Conservation (phyloP, 30 jellyfish, hydroid and myxozoan genomes). For the Morbakka virulenta region DNA sequence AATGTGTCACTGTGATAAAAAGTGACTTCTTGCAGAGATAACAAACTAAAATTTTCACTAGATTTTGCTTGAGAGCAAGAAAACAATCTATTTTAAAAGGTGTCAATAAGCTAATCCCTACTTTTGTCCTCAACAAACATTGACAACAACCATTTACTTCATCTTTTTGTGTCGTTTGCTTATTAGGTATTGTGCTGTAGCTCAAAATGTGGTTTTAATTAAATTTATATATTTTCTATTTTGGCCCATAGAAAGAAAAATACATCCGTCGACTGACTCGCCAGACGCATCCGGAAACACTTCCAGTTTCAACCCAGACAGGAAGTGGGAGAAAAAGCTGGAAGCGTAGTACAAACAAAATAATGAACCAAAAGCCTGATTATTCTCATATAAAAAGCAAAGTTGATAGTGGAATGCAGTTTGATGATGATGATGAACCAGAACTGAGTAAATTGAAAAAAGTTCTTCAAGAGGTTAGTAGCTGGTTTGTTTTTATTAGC, state of each 20-base stretch:
- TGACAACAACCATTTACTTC: too few relatives aligned
- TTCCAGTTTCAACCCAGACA: slow-evolving; percentile 57
- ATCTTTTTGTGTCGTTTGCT: too few relatives aligned
- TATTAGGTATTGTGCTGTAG: too few relatives aligned
- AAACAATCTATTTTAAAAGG: too few relatives aligned
- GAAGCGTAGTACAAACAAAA: slow-evolving; percentile 10
- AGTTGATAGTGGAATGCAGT: slow-evolving; percentile 33
- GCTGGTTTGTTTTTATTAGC: too few relatives aligned
- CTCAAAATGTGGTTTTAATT: too few relatives aligned
- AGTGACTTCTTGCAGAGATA: too few relatives aligned
- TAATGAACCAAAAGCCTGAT: slow-evolving; percentile 33
- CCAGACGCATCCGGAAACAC: slow-evolving; percentile 14
- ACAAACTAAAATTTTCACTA: too few relatives aligned
- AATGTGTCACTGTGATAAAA: too few relatives aligned
- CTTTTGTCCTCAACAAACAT: too few relatives aligned
- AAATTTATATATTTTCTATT: neutral
- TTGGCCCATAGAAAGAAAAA: slow-evolving; percentile 15
- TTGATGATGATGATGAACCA: neutral
- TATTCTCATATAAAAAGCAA: slow-evolving; percentile 43
- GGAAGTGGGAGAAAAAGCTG: slow-evolving; percentile 2
- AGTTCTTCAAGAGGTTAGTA: slow-evolving; percentile 40
- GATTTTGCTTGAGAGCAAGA: too few relatives aligned
- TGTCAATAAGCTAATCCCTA: too few relatives aligned
- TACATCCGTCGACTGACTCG: slow-evolving; percentile 30
- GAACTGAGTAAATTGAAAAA: slow-evolving; percentile 17